Evolutionary conservation across 2,797 vertebrate genomes (phyloP).

Genomic region (Peromyscus eremicus): DNA sequence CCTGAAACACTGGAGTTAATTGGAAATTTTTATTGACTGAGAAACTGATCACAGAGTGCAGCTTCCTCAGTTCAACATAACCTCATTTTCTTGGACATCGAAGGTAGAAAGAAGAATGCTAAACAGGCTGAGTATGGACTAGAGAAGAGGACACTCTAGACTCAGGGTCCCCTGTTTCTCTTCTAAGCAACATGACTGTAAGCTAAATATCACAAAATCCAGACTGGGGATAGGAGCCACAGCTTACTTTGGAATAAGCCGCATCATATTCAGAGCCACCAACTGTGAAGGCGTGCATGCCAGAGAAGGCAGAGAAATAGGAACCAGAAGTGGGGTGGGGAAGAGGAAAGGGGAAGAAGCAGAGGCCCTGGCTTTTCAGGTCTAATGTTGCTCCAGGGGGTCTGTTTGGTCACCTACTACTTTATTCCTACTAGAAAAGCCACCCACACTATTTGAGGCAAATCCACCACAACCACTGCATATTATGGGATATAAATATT

Average conservation of each 20-base stretch:
- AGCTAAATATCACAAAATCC: background rate
- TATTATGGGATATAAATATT: background rate
- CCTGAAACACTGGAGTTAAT: background rate
- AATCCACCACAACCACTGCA: background rate
- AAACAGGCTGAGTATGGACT: background rate
- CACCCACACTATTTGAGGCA: background rate
- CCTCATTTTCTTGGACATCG: background rate
- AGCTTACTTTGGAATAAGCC: background rate
- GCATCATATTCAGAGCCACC: no score
- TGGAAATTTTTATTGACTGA: background rate
- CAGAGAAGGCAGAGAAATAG: background rate
- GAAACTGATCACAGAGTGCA: background rate
- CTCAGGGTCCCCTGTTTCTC: background rate
- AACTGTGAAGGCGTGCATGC: background rate
- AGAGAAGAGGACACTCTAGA: background rate
- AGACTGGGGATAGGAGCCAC: background rate
- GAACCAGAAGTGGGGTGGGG: background rate
- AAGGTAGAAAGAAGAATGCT: background rate
- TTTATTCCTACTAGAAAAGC: background rate
- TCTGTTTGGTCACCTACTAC: accelerated
- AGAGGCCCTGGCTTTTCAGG: background rate
- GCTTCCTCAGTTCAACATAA: background rate
- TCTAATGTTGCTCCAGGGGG: background rate
- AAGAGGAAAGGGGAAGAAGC: no score
- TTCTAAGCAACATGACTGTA: background rate